Conservation (phyloP, 1,140 invertebrate species). For the Thaumetopoea pityocampa region DNA sequence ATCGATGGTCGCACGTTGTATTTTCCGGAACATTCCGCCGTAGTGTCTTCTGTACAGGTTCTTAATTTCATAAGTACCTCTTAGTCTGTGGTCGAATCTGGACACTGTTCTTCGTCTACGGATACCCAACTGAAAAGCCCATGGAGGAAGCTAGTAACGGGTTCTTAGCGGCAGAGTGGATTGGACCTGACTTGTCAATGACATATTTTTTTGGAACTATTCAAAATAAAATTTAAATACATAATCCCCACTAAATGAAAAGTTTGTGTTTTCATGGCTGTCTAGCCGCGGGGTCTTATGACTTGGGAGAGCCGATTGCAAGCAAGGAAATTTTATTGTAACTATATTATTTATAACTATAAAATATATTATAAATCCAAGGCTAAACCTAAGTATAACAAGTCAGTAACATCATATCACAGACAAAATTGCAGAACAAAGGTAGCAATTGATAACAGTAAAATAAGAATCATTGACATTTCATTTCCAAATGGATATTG, state of each 20-base stretch:
- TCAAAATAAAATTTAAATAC: too few relatives aligned
- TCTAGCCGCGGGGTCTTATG: too few relatives aligned
- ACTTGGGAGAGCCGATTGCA: too few relatives aligned
- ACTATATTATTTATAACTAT: not conserved
- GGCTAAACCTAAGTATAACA: too few relatives aligned
- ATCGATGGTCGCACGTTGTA: slow-evolving; percentile 32
- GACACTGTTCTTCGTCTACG: slow-evolving; percentile 34
- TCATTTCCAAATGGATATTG: slow-evolving; percentile 33
- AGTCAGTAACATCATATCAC: too few relatives aligned
- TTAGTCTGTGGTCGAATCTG: slow-evolving; percentile 24
- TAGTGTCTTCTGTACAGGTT: slow-evolving; percentile 36
- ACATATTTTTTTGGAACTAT: too few relatives aligned
- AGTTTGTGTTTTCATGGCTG: too few relatives aligned
- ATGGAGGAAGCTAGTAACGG: slow-evolving; percentile 62
- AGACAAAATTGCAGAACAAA: too few relatives aligned
- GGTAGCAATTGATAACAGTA: not conserved
- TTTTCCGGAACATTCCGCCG: slow-evolving; percentile 14
- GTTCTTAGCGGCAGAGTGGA: slow-evolving; percentile 18
- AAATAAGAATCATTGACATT: slow-evolving; percentile 33
- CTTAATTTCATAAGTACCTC: slow-evolving; percentile 70
- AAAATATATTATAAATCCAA: too few relatives aligned
- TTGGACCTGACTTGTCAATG: slow-evolving; percentile 18
- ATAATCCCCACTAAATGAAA: too few relatives aligned
- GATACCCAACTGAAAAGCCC: slow-evolving; percentile 71
- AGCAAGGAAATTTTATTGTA: too few relatives aligned